These are phyloP conservation scores for Notocelia uddmanniana DNA, from an alignment of 2,888 invertebrate species.

Conservation along the genomic window DNA sequence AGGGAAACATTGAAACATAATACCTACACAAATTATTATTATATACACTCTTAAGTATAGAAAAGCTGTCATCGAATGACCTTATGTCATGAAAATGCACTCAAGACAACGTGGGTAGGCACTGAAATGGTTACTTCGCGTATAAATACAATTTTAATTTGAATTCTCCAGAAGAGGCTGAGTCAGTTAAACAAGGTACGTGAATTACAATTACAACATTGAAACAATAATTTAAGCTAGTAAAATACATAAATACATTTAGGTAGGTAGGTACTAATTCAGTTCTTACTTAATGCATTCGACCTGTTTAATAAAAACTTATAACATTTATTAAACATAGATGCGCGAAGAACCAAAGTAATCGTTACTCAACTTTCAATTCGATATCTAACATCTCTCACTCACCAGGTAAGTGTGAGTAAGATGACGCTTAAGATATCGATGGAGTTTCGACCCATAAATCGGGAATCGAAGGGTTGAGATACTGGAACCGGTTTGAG, in stretches of 20 bases:
- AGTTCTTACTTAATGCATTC: not conserved
- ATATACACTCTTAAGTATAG: not conserved
- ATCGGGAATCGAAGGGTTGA: slow-evolving; percentile 51
- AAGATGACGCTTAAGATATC: slow-evolving; percentile 41
- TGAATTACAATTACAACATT: not conserved
- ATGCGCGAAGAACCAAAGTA: slow-evolving; percentile 2
- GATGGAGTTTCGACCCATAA: slow-evolving; percentile 36
- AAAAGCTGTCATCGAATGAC: not conserved
- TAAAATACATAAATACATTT: not conserved
- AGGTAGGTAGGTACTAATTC: not conserved
- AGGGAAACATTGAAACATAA: slow-evolving; percentile 25
- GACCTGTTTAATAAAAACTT: slow-evolving; percentile 12
- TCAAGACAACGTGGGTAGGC: no score
- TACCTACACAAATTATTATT: not conserved
- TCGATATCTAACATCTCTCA: slow-evolving; percentile 43
- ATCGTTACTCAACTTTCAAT: slow-evolving; percentile 33
- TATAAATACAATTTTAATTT: no score
- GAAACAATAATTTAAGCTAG: not conserved
- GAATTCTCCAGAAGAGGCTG: no score
- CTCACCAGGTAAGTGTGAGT: slow-evolving; percentile 34
- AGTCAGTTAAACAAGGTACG: not conserved
- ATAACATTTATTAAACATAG: slow-evolving; percentile 1
- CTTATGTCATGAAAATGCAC: not conserved
- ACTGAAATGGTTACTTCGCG: no score
- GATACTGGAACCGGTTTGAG: slow-evolving; percentile 65